These are phyloP conservation scores for Dynastes tityus DNA, from an alignment of 2,888 invertebrate species.

Conservation along the genomic window DNA sequence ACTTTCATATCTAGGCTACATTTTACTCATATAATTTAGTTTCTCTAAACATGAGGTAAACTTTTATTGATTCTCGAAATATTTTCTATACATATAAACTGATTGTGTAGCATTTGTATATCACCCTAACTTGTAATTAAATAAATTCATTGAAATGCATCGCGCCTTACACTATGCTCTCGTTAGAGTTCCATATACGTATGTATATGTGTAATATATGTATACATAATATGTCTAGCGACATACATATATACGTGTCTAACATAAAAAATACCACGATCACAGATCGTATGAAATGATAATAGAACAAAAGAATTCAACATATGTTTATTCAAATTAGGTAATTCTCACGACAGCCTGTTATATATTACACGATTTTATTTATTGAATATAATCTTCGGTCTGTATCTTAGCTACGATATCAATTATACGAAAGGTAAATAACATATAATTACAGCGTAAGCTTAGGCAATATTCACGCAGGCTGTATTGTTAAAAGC, in stretches of 20 bases:
- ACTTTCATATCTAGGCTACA: too few species aligned
- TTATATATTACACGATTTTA: conserved; percentile 29
- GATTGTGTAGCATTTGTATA: too few species aligned
- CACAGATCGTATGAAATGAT: conserved; percentile 21
- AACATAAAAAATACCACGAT: background rate
- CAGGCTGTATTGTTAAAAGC: conserved; percentile 9
- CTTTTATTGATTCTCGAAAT: too few species aligned
- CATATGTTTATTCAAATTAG: conserved; percentile 46
- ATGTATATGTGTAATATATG: too few species aligned
- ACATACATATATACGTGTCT: background rate
- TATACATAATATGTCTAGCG: too few species aligned
- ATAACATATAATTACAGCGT: conserved; percentile 31
- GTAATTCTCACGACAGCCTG: conserved; percentile 39
- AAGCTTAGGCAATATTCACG: conserved; percentile 29
- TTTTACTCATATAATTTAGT: too few species aligned
- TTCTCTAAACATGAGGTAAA: too few species aligned
- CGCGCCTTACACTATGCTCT: too few species aligned
- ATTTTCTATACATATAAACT: too few species aligned
- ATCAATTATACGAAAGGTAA: conserved; percentile 31
- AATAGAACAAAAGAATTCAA: conserved; percentile 32
- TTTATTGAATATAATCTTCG: conserved; percentile 40
- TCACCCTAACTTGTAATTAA: too few species aligned
- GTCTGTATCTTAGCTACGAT: conserved; percentile 24
- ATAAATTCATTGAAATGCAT: too few species aligned
- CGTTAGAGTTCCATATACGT: too few species aligned